These are phyloP conservation scores for Casuarius casuarius DNA, from an alignment of 2,113 vertebrate species.

Conservation along the genomic window DNA sequence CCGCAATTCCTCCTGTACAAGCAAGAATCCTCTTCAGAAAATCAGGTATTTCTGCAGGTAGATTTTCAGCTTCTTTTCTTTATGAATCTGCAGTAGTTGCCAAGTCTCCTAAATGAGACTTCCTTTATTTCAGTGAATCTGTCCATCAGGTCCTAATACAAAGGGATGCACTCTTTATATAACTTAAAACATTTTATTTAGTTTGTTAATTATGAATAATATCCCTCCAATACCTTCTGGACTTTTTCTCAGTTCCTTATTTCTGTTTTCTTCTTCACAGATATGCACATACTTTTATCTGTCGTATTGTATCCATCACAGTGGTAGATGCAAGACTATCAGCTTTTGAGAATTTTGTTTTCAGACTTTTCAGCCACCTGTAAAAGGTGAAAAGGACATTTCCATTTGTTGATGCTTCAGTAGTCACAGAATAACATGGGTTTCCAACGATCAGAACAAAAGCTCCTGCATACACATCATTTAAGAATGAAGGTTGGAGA, in stretches of 20 bases:
- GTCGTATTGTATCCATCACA: not conserved
- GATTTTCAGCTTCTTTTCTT: not conserved
- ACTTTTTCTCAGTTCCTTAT: not conserved
- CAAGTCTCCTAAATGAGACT: not conserved
- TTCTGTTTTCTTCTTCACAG: not conserved
- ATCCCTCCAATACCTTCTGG: not conserved
- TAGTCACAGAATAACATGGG: not conserved
- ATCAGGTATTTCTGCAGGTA: not conserved
- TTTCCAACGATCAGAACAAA: not conserved
- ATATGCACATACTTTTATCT: not conserved
- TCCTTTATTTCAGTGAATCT: not conserved
- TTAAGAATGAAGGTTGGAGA: not conserved
- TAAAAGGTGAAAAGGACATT: not conserved
- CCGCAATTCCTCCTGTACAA: not conserved
- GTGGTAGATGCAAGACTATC: not conserved
- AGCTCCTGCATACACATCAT: not conserved
- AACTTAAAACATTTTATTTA: not conserved
- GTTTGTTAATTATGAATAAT: not conserved
- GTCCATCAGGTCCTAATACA: not conserved
- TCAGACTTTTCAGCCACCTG: not conserved
- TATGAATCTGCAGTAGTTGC: not conserved
- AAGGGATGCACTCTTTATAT: not conserved
- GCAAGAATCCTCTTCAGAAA: not conserved
- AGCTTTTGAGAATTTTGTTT: not conserved
- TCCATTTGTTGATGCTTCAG: not conserved